Base-by-base conservation (phyloP, 2,888 invertebrate species). In the Atherix ibis region DNA sequence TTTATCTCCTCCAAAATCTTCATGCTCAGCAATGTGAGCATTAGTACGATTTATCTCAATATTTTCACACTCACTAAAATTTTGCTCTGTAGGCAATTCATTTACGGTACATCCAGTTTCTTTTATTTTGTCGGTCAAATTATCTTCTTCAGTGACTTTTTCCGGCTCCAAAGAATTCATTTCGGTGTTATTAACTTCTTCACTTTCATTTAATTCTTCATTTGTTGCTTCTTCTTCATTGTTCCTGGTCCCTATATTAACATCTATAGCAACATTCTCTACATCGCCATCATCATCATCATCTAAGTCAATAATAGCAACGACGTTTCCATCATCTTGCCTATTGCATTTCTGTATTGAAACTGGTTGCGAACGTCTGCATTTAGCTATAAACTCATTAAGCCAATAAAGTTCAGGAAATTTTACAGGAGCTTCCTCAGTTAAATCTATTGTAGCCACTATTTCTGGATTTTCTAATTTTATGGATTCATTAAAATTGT, bases 391-490 rank as follows among this genome's bases (percentile, higher is more conserved):
- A 10, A 37, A 19, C 5, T 14, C 9, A 12, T 30, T 18, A 6
- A 37, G 16, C 37, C 37, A 37, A 13, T 4, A 10, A 12, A 26
- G 25, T 9, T 37, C 31, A 10, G 26, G 10, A 5, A 18, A 6
- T 18, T 17, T 18, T 2, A n/a, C 18, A 5, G 16, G 4, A 18
- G 15, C 15, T 9, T 31, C 25, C 2, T 18, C 12, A 2, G 37
- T 34, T 10, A 37, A 15, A 31, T 37, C 34, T 22, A 37, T 30
- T 9, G 27, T 33, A 5, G 28, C 32, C 12, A 26, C 16, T n/a
- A 34, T 12, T 27, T 26, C 32, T 18, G 36, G 32, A 10, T 31
- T 2, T 22, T 34, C 37, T 6, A 34, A n/a, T 12, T 36, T 36
- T 2, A 36, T 15, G 4, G 13, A 22, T 22, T 28, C 18, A 13